Conservation (phyloP, 2,113 vertebrate species). For the Columbina picui region DNA sequence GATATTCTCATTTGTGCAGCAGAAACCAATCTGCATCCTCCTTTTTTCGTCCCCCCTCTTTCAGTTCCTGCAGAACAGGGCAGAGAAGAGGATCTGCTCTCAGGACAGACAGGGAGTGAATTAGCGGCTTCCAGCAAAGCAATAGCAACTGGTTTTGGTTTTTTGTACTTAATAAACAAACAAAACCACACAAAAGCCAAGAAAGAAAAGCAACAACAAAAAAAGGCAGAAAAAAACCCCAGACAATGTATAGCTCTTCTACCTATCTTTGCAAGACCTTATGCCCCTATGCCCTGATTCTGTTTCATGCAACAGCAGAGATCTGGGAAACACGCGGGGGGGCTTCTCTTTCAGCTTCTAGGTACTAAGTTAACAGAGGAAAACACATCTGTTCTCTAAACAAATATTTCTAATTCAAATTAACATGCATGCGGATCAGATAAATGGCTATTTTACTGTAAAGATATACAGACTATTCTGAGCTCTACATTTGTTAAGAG, state of each 20-base stretch:
- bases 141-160: not conserved
- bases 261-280: not conserved
- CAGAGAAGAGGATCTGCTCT: not conserved
- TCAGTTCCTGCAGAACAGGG: not conserved
- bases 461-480: not conserved
- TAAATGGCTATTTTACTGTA: not conserved
- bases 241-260: not conserved
- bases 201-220: too few relatives aligned
- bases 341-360: not conserved
- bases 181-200: too few relatives aligned
- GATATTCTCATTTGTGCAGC: not conserved
- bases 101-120: not conserved
- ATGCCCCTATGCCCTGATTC: rapidly evolving
- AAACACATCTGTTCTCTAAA: not conserved
- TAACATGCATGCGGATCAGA: not conserved
- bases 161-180: too few relatives aligned
- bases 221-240: rapidly evolving
- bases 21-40: not conserved
- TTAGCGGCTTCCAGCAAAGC: not conserved
- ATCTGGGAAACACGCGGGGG: not conserved
- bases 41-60: not conserved
- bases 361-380: not conserved
- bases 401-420: not conserved
- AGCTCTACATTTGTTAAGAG: not conserved
- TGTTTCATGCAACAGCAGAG: not conserved